Evolutionary conservation across 2,888 invertebrate species (phyloP), one percentile per base, ranked within the genome.

Genomic region (Ennomos fuscantarius): DNA sequence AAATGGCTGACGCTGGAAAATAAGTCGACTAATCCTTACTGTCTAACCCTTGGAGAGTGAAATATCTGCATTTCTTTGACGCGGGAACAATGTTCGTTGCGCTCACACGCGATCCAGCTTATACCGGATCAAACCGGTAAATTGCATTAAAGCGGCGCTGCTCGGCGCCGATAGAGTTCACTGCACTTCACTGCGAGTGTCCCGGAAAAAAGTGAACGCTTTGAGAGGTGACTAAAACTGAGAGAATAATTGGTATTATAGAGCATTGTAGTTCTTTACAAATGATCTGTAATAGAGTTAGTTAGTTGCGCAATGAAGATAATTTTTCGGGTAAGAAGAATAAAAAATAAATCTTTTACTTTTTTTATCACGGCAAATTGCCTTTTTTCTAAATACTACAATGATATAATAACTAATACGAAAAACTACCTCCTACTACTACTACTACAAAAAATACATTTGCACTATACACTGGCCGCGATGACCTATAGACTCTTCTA

Each of bases 141-240:
- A 81, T 79, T 78, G 78, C 71, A 73, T 77, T 81, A 77, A 78
- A 66, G 60, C 67, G 52, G 50, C 64, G 62, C 74, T 81, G 81
- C 73, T 72, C 71, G 61, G 66, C 69, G 67, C 67, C 72, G 79
- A 81, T 81, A 81, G 76, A 69, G 66, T 70, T 66, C 70, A 66
- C 67, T 73, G 72, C 73, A 76, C 72, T 78, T 72, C 70, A 60
- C 53, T 60, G 34, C 66, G 44, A 54, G 44, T 46, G 55, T 48
- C 13, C 49, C 41, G 32, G n/a, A 36, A 45, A 50, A 50, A 54
- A 36, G 37, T 46, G 34, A 44, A 12, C 45, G 39, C 39, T 51
- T 47, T 42, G 50, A 56, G 31, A 49, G n/a, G 40, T 41, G 45
- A 56, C 46, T 52, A 55, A 56, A 31, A 43, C 34, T 9, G 33